These are phyloP conservation scores for Callipepla californica DNA, from an alignment of 2,113 vertebrate species.

Conservation along the genomic window DNA sequence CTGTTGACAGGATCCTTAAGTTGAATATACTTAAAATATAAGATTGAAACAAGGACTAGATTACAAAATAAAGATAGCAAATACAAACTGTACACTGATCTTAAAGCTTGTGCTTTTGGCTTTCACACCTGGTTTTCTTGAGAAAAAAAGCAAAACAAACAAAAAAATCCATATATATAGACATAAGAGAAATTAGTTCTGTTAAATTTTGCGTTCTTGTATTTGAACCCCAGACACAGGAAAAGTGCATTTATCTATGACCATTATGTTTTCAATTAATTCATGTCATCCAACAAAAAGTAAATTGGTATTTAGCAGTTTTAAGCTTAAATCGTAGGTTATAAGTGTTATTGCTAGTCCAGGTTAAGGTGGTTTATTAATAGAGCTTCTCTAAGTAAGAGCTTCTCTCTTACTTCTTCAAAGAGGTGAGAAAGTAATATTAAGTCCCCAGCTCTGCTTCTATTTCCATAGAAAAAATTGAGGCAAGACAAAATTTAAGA, in stretches of 20 bases:
- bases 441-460: background rate
- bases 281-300: too few species aligned
- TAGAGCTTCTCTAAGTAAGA: background rate
- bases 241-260: background rate
- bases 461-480: background rate
- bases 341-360: too few species aligned
- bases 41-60: background rate
- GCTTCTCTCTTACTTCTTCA: background rate
- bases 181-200: background rate
- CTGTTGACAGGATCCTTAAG: background rate
- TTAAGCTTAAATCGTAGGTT: too few species aligned
- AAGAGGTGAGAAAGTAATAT: background rate
- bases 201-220: background rate
- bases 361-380: too few species aligned
- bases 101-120: background rate
- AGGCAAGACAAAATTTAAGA: background rate
- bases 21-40: background rate
- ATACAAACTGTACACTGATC: background rate
- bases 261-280: background rate
- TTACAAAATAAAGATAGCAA: background rate
- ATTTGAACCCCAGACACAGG: background rate
- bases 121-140: background rate
- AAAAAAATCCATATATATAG: too few species aligned
- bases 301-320: background rate
- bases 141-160: background rate